Conservation (phyloP, 2,797 vertebrate genomes). For the Xenops minutus region DNA sequence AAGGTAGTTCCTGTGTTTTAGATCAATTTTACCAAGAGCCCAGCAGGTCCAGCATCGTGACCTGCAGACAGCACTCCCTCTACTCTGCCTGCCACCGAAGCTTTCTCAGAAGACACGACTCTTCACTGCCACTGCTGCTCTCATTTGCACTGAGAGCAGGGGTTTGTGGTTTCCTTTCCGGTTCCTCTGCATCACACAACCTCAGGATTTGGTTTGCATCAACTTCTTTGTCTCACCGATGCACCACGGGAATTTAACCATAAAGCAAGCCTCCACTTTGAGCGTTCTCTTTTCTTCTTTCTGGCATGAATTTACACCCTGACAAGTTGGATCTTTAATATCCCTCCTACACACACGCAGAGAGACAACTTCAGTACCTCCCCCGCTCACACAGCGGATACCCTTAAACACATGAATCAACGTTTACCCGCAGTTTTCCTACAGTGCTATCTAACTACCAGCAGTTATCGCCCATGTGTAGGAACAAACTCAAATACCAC, state of each 20-base stretch:
- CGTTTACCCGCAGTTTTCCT: slow-evolving; percentile 43
- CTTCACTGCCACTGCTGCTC: neutral
- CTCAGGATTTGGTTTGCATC: neutral
- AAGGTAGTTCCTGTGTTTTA: neutral
- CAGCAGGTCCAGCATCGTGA: neutral
- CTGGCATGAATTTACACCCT: slow-evolving; percentile 41
- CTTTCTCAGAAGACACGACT: neutral
- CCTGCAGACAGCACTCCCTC: neutral
- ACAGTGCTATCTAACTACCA: neutral
- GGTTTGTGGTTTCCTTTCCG: slow-evolving; percentile 47
- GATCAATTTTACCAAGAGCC: neutral
- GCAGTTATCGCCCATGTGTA: neutral
- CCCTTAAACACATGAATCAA: slow-evolving; percentile 57
- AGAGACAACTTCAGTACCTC: slow-evolving; percentile 18
- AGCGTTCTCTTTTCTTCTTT: neutral
- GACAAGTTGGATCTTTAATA: slow-evolving; percentile 55
- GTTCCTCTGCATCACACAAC: neutral
- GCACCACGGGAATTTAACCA: neutral
- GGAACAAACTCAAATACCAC: slow-evolving; percentile 31
- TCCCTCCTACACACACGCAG: slow-evolving; percentile 15
- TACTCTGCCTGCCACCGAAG: neutral
- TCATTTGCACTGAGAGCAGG: neutral
- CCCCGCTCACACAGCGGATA: neutral
- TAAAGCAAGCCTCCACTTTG: neutral
- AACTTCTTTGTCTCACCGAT: neutral